Conservation (phyloP, 2,113 vertebrate species). For the Protomyctophum bolini region DNA sequence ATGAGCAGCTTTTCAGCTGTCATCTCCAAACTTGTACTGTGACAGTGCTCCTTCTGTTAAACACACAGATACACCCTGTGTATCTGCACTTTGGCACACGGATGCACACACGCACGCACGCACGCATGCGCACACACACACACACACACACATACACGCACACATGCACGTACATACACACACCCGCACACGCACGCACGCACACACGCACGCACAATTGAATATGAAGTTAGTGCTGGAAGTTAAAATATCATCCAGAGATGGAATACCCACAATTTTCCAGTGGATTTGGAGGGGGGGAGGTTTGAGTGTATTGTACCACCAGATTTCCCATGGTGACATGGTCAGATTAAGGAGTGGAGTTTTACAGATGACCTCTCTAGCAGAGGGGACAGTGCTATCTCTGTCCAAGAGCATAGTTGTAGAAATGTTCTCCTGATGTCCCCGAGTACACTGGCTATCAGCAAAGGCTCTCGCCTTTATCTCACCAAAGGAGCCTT, state of each 20-base stretch:
- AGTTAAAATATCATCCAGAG: slow-evolving; percentile 34
- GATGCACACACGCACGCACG: too few species aligned
- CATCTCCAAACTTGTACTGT: neutral
- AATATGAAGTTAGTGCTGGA: slow-evolving; percentile 22
- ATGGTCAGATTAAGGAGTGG: slow-evolving; percentile 40
- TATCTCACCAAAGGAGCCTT: slow-evolving; percentile 43
- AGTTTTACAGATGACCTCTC: slow-evolving; percentile 48
- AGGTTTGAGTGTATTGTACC: slow-evolving; percentile 37
- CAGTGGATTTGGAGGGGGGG: neutral
- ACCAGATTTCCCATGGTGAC: slow-evolving; percentile 36
- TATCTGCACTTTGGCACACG: too few species aligned
- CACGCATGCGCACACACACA: too few species aligned
- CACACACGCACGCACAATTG: neutral
- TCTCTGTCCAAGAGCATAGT: slow-evolving; percentile 43
- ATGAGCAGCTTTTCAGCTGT: neutral
- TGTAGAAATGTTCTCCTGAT: slow-evolving; percentile 40
- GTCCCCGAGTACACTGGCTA: slow-evolving; percentile 44
- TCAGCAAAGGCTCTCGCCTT: slow-evolving; percentile 17
- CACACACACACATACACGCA: too few species aligned
- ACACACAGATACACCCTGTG: slow-evolving; percentile 11
- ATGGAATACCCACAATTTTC: slow-evolving; percentile 9
- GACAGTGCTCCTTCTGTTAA: neutral
- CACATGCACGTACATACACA: too few species aligned
- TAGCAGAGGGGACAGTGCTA: slow-evolving; percentile 21
- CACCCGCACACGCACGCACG: too few species aligned